Evolutionary conservation across 2,888 invertebrate genomes (phyloP), one percentile per base, ranked within the genome.

Genomic region (Drosophila neoperkinsi): DNA sequence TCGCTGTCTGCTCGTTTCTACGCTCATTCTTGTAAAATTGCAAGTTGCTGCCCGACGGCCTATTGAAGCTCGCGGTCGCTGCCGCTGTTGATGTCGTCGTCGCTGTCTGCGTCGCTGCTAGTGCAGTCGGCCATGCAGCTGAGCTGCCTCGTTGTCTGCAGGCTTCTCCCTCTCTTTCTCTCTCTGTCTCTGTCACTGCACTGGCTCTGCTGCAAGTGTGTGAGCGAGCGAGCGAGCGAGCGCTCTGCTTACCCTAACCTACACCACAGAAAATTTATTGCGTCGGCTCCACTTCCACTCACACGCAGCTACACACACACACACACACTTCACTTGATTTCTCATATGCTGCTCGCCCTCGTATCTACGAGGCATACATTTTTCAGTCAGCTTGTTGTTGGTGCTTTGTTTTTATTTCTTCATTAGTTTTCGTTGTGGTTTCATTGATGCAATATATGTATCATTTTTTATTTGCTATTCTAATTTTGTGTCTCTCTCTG

Each of bases 221-320:
- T 65, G 77, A 21, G 60, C 21, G 53, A 51, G 59, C 69, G 70
- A 60, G 67, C 56, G 51, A 51, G 60, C 69, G 70, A 61, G 67
- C 53, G 53, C 65, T 62, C 67, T 82, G 72, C 71, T 77, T 77
- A 71, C 89, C 85, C 87, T 85, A 85, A 85, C 85, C 85, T 85
- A 87, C 84, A 84, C 89, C 82, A 85, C 89, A 84, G 74, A 84
- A 87, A 79, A 84, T 74, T 71, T 89, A 87, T 89, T 85, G 85
- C 89, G 85, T 79, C 84, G 79, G 89, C 52, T 84, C 73, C 59
- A 72, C 74, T 72, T 77, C 68, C 71, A 79, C 64, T 43, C 65
- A 57, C 71, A 71, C 61, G 62, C 62, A 68, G 13, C 13, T 28
- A 28, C 28, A 30, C 30, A 30, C 63, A 50, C 65, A 50, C 65